phyloP scores from a whole-genome alignment of 2,797 vertebrate genomes.

The Anomalospiza imberbis region DNA sequence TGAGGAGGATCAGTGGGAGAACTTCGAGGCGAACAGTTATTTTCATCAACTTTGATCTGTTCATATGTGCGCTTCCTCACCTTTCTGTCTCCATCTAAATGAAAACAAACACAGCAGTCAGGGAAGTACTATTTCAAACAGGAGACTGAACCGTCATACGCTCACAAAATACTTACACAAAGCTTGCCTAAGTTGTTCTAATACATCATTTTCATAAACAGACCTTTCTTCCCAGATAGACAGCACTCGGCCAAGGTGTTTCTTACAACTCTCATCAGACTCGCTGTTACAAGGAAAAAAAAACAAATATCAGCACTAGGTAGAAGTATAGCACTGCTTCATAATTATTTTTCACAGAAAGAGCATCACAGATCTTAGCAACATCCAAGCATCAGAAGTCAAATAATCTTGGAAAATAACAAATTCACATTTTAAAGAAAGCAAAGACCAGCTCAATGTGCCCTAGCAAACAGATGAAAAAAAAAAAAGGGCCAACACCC shows the following conservation, averaged over 20 bases:
- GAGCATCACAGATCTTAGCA: background rate
- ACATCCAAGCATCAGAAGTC: background rate
- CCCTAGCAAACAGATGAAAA: background rate
- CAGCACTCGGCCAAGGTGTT: constrained; percentile 91
- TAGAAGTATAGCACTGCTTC: background rate
- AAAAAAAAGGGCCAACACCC: background rate
- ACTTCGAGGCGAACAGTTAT: constrained; percentile 84
- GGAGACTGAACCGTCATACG: background rate
- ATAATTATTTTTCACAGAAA: background rate
- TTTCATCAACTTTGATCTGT: constrained; percentile 88
- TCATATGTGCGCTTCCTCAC: constrained; percentile 91
- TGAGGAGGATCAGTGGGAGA: constrained; percentile 92
- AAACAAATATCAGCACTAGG: background rate
- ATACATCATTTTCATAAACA: constrained; percentile 92
- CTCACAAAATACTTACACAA: constrained; percentile 83
- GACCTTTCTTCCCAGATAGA: constrained; percentile 98
- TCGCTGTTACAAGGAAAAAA: constrained; percentile 76
- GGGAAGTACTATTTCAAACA: background rate
- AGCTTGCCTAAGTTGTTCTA: constrained; percentile 92
- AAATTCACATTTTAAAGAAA: background rate
- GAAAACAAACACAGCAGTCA: constrained; percentile 29
- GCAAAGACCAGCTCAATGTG: background rate
- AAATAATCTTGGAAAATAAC: background rate
- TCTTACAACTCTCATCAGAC: constrained; percentile 94
- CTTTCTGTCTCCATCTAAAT: constrained; percentile 89